Evolutionary conservation across 2,797 vertebrate genomes (phyloP), one percentile per base, ranked within the genome.

Genomic region (Chromobotia macracanthus): DNA sequence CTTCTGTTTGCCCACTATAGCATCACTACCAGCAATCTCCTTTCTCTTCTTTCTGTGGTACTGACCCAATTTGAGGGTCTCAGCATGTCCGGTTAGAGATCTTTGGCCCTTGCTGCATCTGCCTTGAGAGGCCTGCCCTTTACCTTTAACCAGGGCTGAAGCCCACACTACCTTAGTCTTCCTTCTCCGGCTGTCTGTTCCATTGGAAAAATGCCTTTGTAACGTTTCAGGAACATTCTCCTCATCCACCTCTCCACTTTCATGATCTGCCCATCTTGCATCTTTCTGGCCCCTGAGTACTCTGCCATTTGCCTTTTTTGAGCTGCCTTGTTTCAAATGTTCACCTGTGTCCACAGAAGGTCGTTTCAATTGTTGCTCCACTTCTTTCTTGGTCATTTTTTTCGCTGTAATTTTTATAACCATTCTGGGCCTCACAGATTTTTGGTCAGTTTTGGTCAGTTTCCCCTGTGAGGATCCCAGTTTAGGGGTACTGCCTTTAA

Each of bases 331-430:
- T 51, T 75, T 78, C 28, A 78, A n/a, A 41, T 12, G 41, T 35
- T 50, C 50, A 79, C 65, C 66, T 66, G 70, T 56, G 82, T 21
- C 50, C 81, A 25, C 81, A 71, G 61, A 56, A 76, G 19, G 61
- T 50, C 56, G 64, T 67, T 79, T 69, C 82, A 31, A 81, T 48
- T 41, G 38, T 78, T 73, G 58, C 51, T 75, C 61, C 51, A 46
- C 58, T 48, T 38, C 55, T 46, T 75, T 83, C 74, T 70, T 75
- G 28, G 83, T 79, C 46, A 83, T 72, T 78, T 86, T 84, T 80
- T 88, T 89, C 53, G 84, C 72, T 13, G 82, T 75, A 51, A 88
- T 79, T 86, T 91, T 90, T 64, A 89, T 84, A 11, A 82, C 75
- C 66, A 90, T 74, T 81, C 87, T 89, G 58, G 90, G 77, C 71